These are phyloP conservation scores for Ormyrus labotus DNA, from an alignment of 2,888 invertebrate species.

Conservation along the genomic window DNA sequence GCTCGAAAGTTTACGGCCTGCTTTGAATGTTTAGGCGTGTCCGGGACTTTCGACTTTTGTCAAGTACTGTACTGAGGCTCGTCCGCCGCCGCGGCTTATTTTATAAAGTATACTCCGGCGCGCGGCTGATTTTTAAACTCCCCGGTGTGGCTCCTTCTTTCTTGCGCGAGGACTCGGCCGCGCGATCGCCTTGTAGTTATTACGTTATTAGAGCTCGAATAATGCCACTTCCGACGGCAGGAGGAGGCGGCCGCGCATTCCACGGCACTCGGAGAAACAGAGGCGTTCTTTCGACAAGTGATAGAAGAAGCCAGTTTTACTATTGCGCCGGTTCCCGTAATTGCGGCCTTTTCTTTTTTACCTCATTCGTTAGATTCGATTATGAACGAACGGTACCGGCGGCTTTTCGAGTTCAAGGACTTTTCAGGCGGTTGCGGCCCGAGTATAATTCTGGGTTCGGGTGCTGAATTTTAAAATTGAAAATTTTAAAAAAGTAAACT, in stretches of 20 bases:
- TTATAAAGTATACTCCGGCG: background rate
- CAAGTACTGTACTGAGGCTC: slow-evolving; percentile 10
- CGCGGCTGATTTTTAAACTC: background rate
- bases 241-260: slow-evolving; percentile 2
- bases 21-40: background rate
- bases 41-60: slow-evolving; percentile 7
- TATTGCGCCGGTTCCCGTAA: slow-evolving; percentile 12
- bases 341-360: slow-evolving; percentile 5
- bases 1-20: too few relatives aligned
- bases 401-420: slow-evolving; percentile 17
- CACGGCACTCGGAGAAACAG: background rate
- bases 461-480: too few relatives aligned
- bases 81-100: background rate
- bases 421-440: too few relatives aligned
- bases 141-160: background rate
- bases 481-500: too few relatives aligned
- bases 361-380: slow-evolving; percentile 11
- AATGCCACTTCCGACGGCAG: background rate
- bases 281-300: background rate
- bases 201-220: slow-evolving; percentile 39
- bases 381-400: slow-evolving; percentile 22
- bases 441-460: too few relatives aligned
- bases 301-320: slow-evolving; percentile 16
- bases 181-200: slow-evolving; percentile 5
- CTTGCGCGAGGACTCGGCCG: background rate